Base-by-base conservation (phyloP, 1,140 invertebrate genomes). In the Orius laevigatus region DNA sequence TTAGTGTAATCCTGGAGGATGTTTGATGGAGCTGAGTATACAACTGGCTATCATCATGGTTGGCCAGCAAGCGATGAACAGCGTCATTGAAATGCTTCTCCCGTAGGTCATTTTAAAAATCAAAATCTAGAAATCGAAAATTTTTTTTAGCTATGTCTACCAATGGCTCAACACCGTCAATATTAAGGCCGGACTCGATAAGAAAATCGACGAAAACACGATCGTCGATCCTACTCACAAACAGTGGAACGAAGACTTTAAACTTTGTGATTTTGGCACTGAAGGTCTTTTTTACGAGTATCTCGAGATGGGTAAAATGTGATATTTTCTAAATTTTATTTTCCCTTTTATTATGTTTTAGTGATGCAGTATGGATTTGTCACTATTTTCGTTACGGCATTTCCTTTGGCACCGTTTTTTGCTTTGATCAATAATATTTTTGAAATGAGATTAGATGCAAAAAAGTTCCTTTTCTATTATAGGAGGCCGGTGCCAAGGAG, bases 41-140 rank as follows among this genome's bases (percentile, higher is more conserved):
- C 91, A 96, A 58, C 64, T 96, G 15, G 84, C 84, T 0, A 93
- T 96, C 49, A 92, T 97, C 52, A 95, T 97, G 91, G 81, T 96
- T 18, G 91, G 91, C 8, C 94, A 95, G 62, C 92, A 97, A 62
- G 74, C 84, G 46, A 78, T 93, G 63, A 94, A 91, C 60, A 94
- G 92, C 63, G 81, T 90, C 58, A 73, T 91, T 50, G 81, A 85
- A 66, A 83, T 84, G 70, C 60, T 82, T 44, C 72, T 76, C 63
- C 82, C 81, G 9, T 60, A 54, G 51, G 55, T 58, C 12, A 4
- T 38, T 50, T 48, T 25, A 62, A 61, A 54, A 67, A 66, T 16
- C 60, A 66, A 20, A 66, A 66, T 46, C 53, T 57, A n/a, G 25
- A 54, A 67, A 66, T 16, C 60, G 66, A 20, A 66, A 66, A 45